Conservation (phyloP, 2,797 vertebrate genomes). For the Parotocinclus haroldoi region DNA sequence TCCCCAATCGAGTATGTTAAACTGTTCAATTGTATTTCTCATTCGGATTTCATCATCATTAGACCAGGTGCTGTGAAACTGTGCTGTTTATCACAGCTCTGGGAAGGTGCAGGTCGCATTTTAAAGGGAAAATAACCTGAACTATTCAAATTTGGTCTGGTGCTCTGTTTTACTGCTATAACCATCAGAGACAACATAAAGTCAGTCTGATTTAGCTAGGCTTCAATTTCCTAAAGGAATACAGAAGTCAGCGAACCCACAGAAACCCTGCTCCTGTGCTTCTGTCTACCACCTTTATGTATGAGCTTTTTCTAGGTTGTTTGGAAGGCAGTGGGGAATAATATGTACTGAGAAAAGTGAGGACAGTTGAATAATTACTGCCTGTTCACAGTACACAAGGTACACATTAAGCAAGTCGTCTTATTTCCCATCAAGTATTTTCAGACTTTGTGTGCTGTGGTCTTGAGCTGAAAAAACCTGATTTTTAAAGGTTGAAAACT, state of each 20-base stretch:
- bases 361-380: too few species aligned
- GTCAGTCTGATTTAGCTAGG: conserved; percentile 25
- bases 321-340: too few species aligned
- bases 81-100: conserved; percentile 10
- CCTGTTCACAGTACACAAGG: too few species aligned
- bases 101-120: conserved; percentile 13
- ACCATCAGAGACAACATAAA: conserved; percentile 26
- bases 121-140: conserved; percentile 18
- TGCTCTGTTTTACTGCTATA: conserved; percentile 33
- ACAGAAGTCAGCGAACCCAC: conserved; percentile 16
- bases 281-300: background rate
- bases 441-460: too few species aligned
- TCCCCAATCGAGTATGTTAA: too few species aligned
- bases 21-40: too few species aligned
- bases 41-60: too few species aligned
- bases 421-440: background rate
- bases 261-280: conserved; percentile 4
- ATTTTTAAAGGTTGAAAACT: too few species aligned
- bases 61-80: background rate
- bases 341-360: background rate
- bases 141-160: conserved; percentile 16
- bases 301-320: background rate
- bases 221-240: conserved; percentile 22
- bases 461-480: too few species aligned
- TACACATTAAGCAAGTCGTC: too few species aligned